Evolutionary conservation across 2,888 invertebrate species (phyloP), one percentile per base, ranked within the genome.

Genomic region (Cheilosia variabilis): DNA sequence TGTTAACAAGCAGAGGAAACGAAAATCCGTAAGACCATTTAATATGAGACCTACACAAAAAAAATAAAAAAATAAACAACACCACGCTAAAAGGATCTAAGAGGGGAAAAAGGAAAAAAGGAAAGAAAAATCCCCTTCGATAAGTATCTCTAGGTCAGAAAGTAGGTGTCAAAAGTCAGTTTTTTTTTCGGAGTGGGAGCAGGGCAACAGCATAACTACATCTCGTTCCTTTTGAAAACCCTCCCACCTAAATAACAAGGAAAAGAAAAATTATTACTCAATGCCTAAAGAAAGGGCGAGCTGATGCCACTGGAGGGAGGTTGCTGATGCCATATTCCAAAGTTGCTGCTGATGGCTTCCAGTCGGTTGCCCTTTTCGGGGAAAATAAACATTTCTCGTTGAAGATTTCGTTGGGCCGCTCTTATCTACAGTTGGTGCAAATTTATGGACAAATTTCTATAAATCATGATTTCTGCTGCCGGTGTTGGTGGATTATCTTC

Each of bases 401-500:
- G 80, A 76, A 71, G 75, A 75, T 65, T 60, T 84, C 80, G 31
- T 52, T 75, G 65, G 6, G 52, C 60, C 43, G 41, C 75, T n/a
- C 69, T 58, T 71, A 84, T 84, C 80, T 80, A 84, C 84, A 84
- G 84, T 84, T 76, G 84, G 75, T 55, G 84, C 80, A 84, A 84
- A 84, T 84, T 80, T 84, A 84, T 84, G 84, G 66, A 75, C 84
- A 76, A 84, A 84, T 84, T 84, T 69, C 80, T 84, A 84, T 84
- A 80, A 84, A 80, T 84, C 84, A 84, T 84, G 75, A 66, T 84
- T 84, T 58, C 58, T 75, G 68, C 58, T 57, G 66, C 31, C 45
- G 57, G 43, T 57, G 55, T 34, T 31, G 34, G 41, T 73, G 45
- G 60, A 71, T 71, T 76, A 17, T 22, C 10, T 24, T 52, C 43